Evolutionary conservation across 2,113 vertebrate species (phyloP).

Genomic region (Bucco capensis): DNA sequence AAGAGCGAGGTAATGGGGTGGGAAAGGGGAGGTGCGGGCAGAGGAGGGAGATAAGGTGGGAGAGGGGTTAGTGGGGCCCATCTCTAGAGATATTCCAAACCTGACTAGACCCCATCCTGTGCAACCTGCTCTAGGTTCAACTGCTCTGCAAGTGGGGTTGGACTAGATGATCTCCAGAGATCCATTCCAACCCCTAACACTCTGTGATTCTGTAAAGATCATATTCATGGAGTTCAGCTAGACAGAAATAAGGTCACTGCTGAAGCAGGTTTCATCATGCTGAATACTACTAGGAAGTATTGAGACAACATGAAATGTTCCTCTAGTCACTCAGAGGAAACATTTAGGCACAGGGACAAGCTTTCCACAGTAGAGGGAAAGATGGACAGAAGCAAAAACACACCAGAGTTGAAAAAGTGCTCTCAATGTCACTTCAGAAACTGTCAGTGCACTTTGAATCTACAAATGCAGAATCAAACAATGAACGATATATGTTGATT

Average conservation of each 20-base stretch:
- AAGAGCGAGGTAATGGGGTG: no score
- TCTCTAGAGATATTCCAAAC: no score
- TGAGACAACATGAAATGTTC: background rate
- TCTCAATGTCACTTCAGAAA: background rate
- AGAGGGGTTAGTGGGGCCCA: no score
- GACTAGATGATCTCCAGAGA: no score
- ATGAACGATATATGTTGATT: background rate
- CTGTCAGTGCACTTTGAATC: background rate
- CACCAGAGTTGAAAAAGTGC: fast-evolving
- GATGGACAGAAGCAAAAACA: background rate
- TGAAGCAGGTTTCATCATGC: background rate
- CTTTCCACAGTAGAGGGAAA: background rate
- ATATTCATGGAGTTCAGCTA: background rate
- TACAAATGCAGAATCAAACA: background rate
- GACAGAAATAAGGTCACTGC: background rate
- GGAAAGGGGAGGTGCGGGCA: no score
- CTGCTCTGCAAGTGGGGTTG: no score
- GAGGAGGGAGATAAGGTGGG: no score
- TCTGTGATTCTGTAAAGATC: no score
- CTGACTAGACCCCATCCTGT: no score
- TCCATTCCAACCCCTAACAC: no score
- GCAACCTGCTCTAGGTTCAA: no score
- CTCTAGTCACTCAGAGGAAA: background rate
- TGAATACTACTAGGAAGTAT: background rate
- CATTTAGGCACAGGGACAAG: background rate